These are phyloP conservation scores for Copidosoma floridanum DNA, from an alignment of 1,140 invertebrate genomes.

Conservation along the genomic window DNA sequence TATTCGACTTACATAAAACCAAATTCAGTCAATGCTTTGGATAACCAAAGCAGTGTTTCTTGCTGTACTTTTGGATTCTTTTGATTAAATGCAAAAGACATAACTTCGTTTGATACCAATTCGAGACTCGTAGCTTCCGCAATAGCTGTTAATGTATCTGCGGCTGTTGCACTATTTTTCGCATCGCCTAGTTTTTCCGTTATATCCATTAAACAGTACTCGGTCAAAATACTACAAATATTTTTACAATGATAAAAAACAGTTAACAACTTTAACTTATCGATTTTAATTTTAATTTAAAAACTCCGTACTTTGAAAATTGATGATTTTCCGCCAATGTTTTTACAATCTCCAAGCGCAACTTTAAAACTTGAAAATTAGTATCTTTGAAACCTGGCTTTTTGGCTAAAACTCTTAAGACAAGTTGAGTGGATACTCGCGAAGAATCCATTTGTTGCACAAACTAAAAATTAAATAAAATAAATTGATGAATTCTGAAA, in stretches of 20 bases:
- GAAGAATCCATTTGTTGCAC: constrained; percentile 63
- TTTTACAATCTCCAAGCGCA: constrained; percentile 76
- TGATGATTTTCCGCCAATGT: constrained; percentile 74
- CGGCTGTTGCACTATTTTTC: constrained; percentile 72
- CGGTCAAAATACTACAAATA: constrained; percentile 64
- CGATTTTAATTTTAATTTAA: constrained; percentile 7
- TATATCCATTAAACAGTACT: constrained; percentile 75
- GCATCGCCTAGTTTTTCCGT: constrained; percentile 82
- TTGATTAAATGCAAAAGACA: constrained; percentile 77
- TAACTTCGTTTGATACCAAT: constrained; percentile 68
- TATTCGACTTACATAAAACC: constrained; percentile 67
- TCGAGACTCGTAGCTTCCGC: constrained; percentile 78
- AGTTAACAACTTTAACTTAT: constrained; percentile 2
- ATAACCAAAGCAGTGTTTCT: constrained; percentile 79
- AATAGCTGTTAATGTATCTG: constrained; percentile 71
- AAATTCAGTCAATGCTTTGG: constrained; percentile 78
- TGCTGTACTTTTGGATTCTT: constrained; percentile 91
- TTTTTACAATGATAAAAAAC: constrained; percentile 7
- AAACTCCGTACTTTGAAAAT: constrained; percentile 61
- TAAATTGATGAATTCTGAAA: background rate
- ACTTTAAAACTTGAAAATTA: constrained; percentile 90
- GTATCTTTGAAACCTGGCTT: constrained; percentile 92
- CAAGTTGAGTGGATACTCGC: constrained; percentile 71
- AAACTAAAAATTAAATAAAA: constrained; percentile 40
- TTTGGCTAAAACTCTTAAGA: constrained; percentile 73